Evolutionary conservation across 2,888 invertebrate genomes (phyloP), one percentile per base, ranked within the genome.

Genomic region (Xanthia togata): DNA sequence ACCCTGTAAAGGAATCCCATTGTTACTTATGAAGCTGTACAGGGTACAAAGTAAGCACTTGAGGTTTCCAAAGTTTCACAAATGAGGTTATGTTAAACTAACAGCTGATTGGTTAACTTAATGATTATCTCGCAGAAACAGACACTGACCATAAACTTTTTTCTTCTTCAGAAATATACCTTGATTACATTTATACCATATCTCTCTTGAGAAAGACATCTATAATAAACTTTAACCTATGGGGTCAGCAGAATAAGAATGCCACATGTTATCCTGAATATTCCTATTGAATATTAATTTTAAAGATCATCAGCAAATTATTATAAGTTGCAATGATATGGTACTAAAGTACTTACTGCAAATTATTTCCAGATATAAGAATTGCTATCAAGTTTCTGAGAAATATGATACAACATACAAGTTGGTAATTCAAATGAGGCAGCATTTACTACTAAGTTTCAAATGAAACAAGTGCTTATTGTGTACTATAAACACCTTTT

Each of bases 341-440:
- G 31, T 64, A 57, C 47, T 57, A 4, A 50, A 69, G 63, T 63
- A 80, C 53, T 38, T 35, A 64, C 35, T 38, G 17, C 62, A 62
- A 74, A 62, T 12, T 50, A 44, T 55, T 31, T 55, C 79, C 69
- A 47, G 44, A 65, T 76, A 75, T 60, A 79, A 70, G 62, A 76
- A 84, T 12, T 38, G 59, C 38, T 85, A 83, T 83, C 85, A 78
- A 41, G 78, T 85, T 83, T 78, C 85, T 55, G 17, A 74, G 85
- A 74, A 83, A 83, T 71, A 26, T 73, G 81, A 83, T 70, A 65
- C 17, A 31, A n/a, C 8, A 74, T 26, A 62, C 47, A 47, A 76
- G 71, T 82, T 76, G 41, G 59, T n/a, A 84, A 83, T 81, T 70
- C 41, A 14, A 62, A 67, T 76, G 84, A 71, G 38, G 31, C 72